Percentiles rank a stretch among this genome's conserved stretches.
phyloP scores from a whole-genome alignment of 2,113 vertebrate species.

The Hemibagrus wyckioides region DNA sequence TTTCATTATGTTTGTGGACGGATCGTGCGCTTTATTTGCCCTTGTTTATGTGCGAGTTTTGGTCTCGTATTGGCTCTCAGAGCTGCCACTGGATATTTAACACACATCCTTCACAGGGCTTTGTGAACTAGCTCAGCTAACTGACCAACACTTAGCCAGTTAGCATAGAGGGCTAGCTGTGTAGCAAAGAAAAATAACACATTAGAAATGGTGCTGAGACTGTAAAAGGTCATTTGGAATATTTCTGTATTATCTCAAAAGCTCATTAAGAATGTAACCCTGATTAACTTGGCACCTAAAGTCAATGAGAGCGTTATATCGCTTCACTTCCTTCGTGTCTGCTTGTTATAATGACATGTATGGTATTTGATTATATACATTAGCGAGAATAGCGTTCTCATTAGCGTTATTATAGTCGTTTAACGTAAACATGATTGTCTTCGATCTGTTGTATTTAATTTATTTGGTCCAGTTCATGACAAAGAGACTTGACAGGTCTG shows the following conservation, averaged over 20 bases:
- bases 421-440: background rate
- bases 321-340: background rate
- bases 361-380: background rate
- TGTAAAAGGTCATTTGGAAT: too few species aligned
- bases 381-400: too few species aligned
- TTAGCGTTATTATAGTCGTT: background rate
- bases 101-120: background rate
- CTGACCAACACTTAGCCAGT: constrained; percentile 10
- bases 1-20: background rate
- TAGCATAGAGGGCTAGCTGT: background rate
- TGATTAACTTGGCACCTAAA: background rate
- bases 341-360: background rate
- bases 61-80: background rate
- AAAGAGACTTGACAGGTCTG: background rate
- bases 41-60: background rate
- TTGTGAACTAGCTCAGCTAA: background rate
- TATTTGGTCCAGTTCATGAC: background rate
- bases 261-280: background rate
- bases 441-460: background rate
- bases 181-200: background rate
- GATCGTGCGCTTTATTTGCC: background rate
- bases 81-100: background rate
- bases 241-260: background rate
- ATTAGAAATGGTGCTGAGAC: background rate
- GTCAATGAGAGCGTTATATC: background rate